Percentiles rank a stretch among this genome's conserved stretches.
Evolutionary conservation across 2,113 vertebrate genomes (phyloP).

Genomic region (Hassar affinis): DNA sequence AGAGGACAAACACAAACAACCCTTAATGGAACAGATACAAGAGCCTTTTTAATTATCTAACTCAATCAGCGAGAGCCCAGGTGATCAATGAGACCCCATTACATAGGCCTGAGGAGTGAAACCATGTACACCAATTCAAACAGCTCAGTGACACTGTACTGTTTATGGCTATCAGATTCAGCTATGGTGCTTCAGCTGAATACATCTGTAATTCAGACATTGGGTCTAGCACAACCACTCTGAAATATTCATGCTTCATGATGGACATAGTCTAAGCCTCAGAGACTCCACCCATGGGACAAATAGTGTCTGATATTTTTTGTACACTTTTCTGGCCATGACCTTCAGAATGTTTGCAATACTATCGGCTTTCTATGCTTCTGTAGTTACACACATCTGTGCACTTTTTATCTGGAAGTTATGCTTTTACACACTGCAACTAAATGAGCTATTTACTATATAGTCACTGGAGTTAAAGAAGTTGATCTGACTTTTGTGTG

Average conservation of each 20-base stretch:
- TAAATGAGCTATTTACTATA: not conserved
- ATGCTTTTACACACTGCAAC: not conserved
- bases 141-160: conserved; percentile 76
- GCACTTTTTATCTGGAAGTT: not conserved
- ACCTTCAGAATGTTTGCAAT: not conserved
- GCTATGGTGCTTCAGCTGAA: conserved; percentile 66
- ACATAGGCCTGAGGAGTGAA: conserved; percentile 65
- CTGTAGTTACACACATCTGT: not conserved
- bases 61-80: conserved; percentile 78
- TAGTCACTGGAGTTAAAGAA: not conserved
- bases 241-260: conserved; percentile 67
- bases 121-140: conserved; percentile 71
- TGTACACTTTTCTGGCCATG: not conserved
- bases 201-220: conserved; percentile 74
- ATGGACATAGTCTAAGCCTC: not conserved
- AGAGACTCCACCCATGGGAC: not conserved
- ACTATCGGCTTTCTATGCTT: not conserved
- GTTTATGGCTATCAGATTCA: conserved; percentile 74
- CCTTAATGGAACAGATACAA: conserved; percentile 79
- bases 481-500: not conserved
- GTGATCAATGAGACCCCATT: conserved; percentile 79
- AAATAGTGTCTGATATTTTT: not conserved
- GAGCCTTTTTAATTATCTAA: conserved; percentile 83
- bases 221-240: conserved; percentile 55
- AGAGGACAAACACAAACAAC: conserved; percentile 69